Conservation (phyloP, 2,797 vertebrate genomes). For the Sebastes dallii region DNA sequence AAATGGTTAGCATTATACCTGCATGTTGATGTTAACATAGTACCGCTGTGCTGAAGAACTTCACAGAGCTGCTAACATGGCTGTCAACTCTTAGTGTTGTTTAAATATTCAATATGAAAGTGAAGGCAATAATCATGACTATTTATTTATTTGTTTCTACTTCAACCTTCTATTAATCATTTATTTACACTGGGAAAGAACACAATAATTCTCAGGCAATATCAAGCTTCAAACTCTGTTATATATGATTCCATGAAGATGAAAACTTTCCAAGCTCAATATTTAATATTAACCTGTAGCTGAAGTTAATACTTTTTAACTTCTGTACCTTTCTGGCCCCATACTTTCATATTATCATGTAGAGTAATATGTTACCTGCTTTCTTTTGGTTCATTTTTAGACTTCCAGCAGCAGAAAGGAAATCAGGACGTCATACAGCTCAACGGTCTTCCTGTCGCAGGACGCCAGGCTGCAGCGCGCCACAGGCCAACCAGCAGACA, state of each 20-base stretch:
- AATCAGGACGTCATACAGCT: conserved; percentile 61
- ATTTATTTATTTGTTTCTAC: background rate
- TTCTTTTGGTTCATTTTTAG: conserved; percentile 38
- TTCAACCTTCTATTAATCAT: background rate
- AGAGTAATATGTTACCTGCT: background rate
- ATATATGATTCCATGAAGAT: background rate
- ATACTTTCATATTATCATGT: background rate
- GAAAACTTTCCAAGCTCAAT: background rate
- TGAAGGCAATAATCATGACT: background rate
- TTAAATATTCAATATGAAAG: background rate
- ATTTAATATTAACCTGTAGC: background rate
- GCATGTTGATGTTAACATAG: too few species aligned
- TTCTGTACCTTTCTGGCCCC: background rate
- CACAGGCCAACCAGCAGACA: conserved; percentile 41
- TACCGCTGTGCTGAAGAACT: background rate
- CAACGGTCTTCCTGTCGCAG: conserved; percentile 65
- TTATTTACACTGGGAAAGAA: background rate
- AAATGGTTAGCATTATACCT: background rate
- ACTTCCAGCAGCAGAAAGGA: conserved; percentile 45
- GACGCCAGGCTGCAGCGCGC: conserved; percentile 53
- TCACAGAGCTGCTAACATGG: background rate
- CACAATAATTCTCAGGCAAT: background rate
- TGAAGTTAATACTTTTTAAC: too few species aligned
- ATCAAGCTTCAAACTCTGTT: background rate
- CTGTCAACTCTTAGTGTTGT: background rate